Conservation (phyloP, 64 coral and sea anemone genomes). For the Astreopora myriophthalma region DNA sequence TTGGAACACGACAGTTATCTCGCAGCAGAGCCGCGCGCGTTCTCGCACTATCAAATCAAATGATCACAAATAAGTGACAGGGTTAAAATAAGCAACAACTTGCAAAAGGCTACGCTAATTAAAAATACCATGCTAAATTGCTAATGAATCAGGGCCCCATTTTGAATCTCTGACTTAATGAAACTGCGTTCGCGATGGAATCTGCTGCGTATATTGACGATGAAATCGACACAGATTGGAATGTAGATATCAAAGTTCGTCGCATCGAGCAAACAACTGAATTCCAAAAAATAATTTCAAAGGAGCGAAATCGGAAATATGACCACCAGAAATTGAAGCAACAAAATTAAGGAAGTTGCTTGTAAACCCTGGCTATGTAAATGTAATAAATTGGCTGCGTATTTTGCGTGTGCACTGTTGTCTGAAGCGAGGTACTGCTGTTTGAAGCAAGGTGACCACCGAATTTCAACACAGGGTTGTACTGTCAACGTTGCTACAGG, state of each 20-base stretch:
- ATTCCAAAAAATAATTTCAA: background rate
- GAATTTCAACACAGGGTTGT: background rate
- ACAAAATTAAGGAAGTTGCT: background rate
- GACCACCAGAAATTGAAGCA: no score
- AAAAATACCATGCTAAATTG: slow-evolving; percentile 1
- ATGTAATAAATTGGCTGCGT: no score
- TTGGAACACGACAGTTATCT: slow-evolving; percentile 12
- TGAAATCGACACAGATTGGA: slow-evolving; percentile 22
- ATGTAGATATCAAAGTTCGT: slow-evolving; percentile 15
- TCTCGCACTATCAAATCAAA: background rate
- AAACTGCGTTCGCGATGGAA: slow-evolving; percentile 9
- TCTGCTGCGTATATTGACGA: background rate
- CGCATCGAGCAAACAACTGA: background rate
- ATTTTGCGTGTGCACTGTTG: no score
- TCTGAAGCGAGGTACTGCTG: no score
- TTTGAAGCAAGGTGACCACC: background rate
- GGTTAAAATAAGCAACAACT: background rate
- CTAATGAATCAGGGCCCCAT: background rate
- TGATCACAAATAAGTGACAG: background rate
- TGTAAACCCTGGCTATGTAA: background rate
- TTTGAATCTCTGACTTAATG: background rate
- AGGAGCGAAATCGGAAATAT: background rate
- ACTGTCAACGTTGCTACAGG: background rate
- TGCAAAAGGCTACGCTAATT: background rate
- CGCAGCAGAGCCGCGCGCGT: background rate